Evolutionary conservation across 2,797 vertebrate species (phyloP).

Genomic region (Chelonia mydas): DNA sequence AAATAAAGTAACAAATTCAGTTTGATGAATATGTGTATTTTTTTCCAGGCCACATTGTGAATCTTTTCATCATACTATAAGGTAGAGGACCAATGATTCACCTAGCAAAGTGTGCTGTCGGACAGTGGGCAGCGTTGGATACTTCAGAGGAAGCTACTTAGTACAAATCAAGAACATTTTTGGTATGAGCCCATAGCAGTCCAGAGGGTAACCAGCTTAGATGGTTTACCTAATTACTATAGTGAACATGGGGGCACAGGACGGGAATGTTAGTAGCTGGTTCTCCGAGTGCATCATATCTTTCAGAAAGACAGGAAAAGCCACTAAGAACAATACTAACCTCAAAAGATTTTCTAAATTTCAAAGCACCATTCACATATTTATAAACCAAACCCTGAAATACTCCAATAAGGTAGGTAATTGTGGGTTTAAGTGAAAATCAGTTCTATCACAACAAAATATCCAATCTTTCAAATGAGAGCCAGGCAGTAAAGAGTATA

Average conservation of each 20-base stretch:
- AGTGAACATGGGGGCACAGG: not conserved
- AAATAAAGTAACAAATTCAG: not conserved
- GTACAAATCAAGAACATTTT: not conserved
- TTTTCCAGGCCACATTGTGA: not conserved
- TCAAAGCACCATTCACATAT: not conserved
- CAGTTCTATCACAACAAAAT: too few species aligned
- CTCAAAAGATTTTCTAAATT: not conserved
- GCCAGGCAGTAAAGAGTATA: not conserved
- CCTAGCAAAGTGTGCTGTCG: not conserved
- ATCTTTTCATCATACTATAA: not conserved
- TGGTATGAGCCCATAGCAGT: not conserved
- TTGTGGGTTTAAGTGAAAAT: not conserved
- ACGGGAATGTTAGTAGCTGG: too few species aligned
- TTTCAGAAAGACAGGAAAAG: not conserved
- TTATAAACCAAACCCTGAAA: not conserved
- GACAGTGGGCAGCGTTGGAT: accelerated
- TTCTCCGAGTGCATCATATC: too few species aligned
- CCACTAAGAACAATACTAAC: not conserved
- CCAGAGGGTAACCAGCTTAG: not conserved
- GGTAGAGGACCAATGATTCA: not conserved
- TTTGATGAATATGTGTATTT: not conserved
- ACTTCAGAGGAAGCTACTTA: not conserved
- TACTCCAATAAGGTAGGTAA: not conserved
- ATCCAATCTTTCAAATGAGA: too few species aligned
- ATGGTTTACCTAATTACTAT: not conserved